Evolutionary conservation across 2,797 vertebrate genomes (phyloP), one percentile per base, ranked within the genome.

Genomic region (Siniperca scherzeri): DNA sequence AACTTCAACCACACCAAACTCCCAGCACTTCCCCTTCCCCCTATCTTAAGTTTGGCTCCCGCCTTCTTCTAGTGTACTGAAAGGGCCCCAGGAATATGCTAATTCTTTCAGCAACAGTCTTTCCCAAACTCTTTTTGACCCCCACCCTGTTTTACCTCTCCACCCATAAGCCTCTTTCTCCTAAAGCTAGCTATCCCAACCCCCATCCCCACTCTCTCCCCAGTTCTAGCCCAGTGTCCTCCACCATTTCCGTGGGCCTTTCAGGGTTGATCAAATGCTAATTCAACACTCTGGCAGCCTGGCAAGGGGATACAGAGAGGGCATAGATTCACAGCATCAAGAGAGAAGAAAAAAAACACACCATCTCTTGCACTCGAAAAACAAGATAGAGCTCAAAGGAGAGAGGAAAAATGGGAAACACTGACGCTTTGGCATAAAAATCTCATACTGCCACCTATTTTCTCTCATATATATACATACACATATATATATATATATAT

Each of bases 181-280:
- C 62, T 76, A 78, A 78, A 85, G 78, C 91, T 73, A 70, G 61
- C 78, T 59, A 70, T 44, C 77, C 88, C 86, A 82, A 67, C 83
- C 86, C 86, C 86, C 81, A 81, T 42, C 65, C 77, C 70, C 66
- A 73, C 68, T 77, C 10, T 14, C 59, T 74, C 71, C 81, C 65
- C 60, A 84, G 40, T 81, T 69, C 78, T 80, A 71, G 81, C 85
- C 84, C 86, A 78, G 74, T 85, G 84, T 88, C 81, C 87, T 88
- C 76, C 79, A 84, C 66, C 75, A 89, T 91, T 93, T 94, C 91
- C 78, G 72, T 80, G 77, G 82, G 88, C 87, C 87, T 94, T 94
- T 94, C 91, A 94, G 81, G 74, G 74, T 80, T 83, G 88, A 93
- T 95, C 87, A 88, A 94, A 95, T 93, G 91, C 90, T 92, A 94